Percentiles rank a stretch among this genome's conserved stretches.
Evolutionary conservation across 2,888 invertebrate genomes (phyloP).

Genomic region (Tipula unca): DNA sequence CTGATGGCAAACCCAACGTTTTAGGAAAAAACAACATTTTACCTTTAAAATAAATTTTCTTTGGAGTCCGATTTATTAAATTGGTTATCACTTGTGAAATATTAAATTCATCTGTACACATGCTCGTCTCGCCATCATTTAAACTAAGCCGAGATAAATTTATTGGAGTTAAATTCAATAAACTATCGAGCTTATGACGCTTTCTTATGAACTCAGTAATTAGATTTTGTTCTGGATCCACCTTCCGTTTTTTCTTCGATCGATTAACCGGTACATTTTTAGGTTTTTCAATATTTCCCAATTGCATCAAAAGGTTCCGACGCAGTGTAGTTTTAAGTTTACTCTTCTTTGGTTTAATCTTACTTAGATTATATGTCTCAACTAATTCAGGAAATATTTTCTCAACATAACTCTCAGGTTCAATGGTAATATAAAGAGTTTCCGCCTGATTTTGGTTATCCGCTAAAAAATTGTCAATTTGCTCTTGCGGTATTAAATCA

Average conservation of each 20-base stretch:
- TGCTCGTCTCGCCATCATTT: slow-evolving; percentile 39
- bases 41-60: slow-evolving; percentile 31
- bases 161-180: not conserved
- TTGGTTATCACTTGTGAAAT: slow-evolving; percentile 48
- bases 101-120: slow-evolving; percentile 34
- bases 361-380: slow-evolving; percentile 47
- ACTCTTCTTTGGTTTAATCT: slow-evolving; percentile 35
- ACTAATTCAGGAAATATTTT: slow-evolving; percentile 56
- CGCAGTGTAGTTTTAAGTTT: slow-evolving; percentile 34
- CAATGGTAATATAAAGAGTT: slow-evolving; percentile 56
- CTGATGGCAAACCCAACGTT: not conserved
- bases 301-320: slow-evolving; percentile 26
- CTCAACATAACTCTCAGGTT: slow-evolving; percentile 55
- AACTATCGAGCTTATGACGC: not conserved
- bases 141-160: slow-evolving; percentile 25
- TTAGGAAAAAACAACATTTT: slow-evolving; percentile 26
- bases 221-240: slow-evolving; percentile 17
- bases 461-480: slow-evolving; percentile 43
- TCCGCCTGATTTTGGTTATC: slow-evolving; percentile 43
- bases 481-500: slow-evolving; percentile 51
- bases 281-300: slow-evolving; percentile 15
- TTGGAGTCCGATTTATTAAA: slow-evolving; percentile 37
- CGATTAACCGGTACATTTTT: not conserved
- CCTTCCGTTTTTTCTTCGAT: not conserved
- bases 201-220: not conserved